A percentile compares a stretch with the other conserved stretches of the same genome.
phyloP scores from a whole-genome alignment of 2,113 vertebrate species.

The Micronycteris hirsuta region DNA sequence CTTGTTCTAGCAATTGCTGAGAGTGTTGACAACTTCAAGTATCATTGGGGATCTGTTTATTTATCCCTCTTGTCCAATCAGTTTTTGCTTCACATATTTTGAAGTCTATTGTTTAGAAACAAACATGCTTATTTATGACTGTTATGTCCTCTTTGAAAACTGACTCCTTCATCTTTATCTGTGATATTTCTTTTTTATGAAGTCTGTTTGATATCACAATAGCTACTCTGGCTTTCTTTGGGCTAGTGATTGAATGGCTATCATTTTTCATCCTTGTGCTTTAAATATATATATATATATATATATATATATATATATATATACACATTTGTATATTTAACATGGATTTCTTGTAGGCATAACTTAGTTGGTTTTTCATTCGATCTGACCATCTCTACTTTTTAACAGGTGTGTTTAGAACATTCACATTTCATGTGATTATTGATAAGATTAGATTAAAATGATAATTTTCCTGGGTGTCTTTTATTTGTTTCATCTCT shows the following conservation, averaged over 20 bases:
- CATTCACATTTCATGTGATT: background rate
- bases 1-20: background rate
- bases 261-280: background rate
- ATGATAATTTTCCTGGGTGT: background rate
- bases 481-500: background rate
- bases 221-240: background rate
- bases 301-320: background rate
- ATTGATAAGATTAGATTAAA: background rate
- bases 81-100: background rate
- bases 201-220: background rate
- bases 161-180: background rate
- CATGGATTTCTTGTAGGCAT: background rate
- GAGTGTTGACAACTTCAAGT: background rate
- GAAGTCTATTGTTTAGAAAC: background rate
- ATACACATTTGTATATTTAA: background rate
- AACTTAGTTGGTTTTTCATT: background rate
- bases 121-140: background rate
- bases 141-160: background rate
- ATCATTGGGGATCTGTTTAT: background rate
- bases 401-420: background rate
- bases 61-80: background rate
- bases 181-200: background rate
- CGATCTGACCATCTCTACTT: background rate
- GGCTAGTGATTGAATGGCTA: background rate
- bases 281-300: background rate